Percentiles rank a stretch among this genome's conserved stretches.
Evolutionary conservation across 2,113 vertebrate species (phyloP).

Genomic region (Chunga burmeisteri): DNA sequence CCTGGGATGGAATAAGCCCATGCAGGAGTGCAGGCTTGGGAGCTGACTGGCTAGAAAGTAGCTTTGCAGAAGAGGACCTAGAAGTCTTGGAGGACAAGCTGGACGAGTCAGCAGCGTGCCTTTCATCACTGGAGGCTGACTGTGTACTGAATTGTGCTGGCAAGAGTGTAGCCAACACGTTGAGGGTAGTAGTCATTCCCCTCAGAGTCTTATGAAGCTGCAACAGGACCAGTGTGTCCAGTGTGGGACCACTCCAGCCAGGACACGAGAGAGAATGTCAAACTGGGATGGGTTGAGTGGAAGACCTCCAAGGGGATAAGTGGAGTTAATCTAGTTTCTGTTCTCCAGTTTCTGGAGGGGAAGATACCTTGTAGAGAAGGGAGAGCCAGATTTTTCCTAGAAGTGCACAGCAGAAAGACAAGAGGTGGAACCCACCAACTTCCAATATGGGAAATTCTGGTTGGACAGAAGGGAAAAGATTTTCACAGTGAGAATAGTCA

Average conservation of each 20-base stretch:
- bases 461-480: neutral
- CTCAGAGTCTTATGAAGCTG: neutral
- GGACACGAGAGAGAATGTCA: neutral
- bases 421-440: neutral
- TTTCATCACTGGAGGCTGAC: neutral
- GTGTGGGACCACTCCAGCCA: neutral
- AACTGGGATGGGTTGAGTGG: neutral
- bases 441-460: neutral
- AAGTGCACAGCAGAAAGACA: neutral
- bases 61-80: neutral
- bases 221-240: neutral
- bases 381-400: neutral
- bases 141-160: neutral
- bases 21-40: neutral
- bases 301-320: neutral
- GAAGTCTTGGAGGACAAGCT: neutral
- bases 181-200: neutral
- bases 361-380: neutral
- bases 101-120: neutral
- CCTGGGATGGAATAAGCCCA: neutral
- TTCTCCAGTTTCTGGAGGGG: neutral
- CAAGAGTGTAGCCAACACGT: neutral
- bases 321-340: neutral
- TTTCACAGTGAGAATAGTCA: neutral
- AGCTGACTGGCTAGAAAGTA: neutral